phyloP scores from a whole-genome alignment of 2,888 invertebrate genomes.

The Coelogynopora nodosa region DNA sequence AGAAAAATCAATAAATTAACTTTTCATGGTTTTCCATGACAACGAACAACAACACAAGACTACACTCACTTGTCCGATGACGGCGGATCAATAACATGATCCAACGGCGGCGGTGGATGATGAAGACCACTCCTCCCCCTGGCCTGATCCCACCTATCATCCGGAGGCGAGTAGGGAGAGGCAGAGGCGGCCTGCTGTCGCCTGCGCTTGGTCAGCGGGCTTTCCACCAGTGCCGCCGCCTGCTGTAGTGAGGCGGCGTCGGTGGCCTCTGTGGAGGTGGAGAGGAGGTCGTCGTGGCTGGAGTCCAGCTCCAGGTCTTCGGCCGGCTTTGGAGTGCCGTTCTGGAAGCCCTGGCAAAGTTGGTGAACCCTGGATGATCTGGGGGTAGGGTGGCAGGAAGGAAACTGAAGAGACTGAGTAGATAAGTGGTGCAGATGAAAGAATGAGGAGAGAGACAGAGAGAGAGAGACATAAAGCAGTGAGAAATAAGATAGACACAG shows the following conservation, averaged over 20 bases:
- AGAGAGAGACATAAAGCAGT: no score
- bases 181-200: not conserved
- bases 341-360: not conserved
- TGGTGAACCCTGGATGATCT: not conserved
- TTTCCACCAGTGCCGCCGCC: not conserved
- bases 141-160: not conserved
- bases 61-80: not conserved
- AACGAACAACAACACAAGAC: not conserved
- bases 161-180: not conserved
- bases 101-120: not conserved
- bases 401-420: no score
- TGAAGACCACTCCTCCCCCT: not conserved
- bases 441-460: no score
- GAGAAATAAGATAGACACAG: no score
- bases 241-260: not conserved
- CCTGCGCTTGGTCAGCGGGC: not conserved
- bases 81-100: not conserved
- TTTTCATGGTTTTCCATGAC: no score
- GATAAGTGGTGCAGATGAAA: no score
- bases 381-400: no score
- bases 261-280: not conserved
- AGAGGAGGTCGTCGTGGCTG: not conserved
- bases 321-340: not conserved
- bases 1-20: no score
- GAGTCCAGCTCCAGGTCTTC: not conserved